Evolutionary conservation across 2,797 vertebrate genomes (phyloP).

Genomic region (Pangasius mekongensis): DNA sequence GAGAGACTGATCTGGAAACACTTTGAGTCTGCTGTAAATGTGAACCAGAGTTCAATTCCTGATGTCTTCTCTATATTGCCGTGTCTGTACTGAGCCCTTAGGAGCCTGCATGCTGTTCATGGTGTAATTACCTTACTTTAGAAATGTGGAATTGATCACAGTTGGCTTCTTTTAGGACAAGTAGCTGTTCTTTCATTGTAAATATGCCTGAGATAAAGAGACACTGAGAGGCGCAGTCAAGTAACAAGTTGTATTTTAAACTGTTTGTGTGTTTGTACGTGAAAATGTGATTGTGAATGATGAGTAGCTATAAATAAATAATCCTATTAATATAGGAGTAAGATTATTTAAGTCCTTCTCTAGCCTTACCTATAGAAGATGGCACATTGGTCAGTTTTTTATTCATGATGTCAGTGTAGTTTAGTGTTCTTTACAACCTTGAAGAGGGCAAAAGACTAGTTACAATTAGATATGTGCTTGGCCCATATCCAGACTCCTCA

Average conservation of each 20-base stretch:
- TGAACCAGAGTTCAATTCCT: conserved; percentile 50
- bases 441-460: conserved; percentile 18
- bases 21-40: conserved; percentile 56
- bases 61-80: conserved; percentile 42
- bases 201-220: conserved; percentile 39
- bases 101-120: conserved; percentile 50
- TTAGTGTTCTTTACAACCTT: background rate
- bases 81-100: conserved; percentile 46
- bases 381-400: background rate
- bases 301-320: background rate
- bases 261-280: background rate
- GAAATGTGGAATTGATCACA: conserved; percentile 52
- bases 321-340: background rate
- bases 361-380: background rate
- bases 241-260: conserved; percentile 2
- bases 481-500: conserved; percentile 23
- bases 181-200: conserved; percentile 51
- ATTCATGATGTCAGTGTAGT: background rate
- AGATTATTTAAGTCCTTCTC: background rate
- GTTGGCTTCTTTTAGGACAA: conserved; percentile 49
- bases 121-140: conserved; percentile 55
- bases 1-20: conserved; percentile 55
- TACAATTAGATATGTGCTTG: conserved; percentile 34
- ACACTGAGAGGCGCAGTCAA: background rate
- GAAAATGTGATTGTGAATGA: conserved; percentile 19